Evolutionary conservation across 1,140 invertebrate species (phyloP), one percentile per base, ranked within the genome.

Genomic region (Stegodyphus dumicola): DNA sequence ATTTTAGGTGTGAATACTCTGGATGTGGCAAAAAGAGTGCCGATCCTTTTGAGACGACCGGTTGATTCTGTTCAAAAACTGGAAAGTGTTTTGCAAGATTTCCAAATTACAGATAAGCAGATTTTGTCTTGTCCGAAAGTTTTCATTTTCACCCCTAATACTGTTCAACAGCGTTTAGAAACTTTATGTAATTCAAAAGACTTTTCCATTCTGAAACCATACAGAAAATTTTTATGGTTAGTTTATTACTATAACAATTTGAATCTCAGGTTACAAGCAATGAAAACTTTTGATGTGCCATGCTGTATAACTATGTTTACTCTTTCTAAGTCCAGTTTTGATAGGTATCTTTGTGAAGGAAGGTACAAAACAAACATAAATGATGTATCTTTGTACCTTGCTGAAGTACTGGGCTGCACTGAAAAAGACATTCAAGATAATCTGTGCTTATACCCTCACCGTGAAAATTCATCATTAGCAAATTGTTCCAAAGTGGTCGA

Each of bases 141-240:
- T 7, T 7, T 80, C 0, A 51, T 5, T 7, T 64, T 80, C 17
- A 51, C 53, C 17, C 69, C 78, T 56, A 10, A 7, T 54, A 73
- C 54, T 80, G 6, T 65, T 7, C 18, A 73, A 9, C 6, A 80
- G 6, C 69, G 78, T 48, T 51, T 80, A 9, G 15, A 64, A 6
- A 54, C n/a, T 13, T 71, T 80, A 51, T 80, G 78, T 52, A 51
- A 18, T 56, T 64, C 69, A 10, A 13, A 73, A 49, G 56, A 64
- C 5, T 73, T 80, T 65, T 18, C 70, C n/a, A 11, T 73, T n/a
- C 6, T 80, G 69, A 56, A 73, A 52, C 60, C 67, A 15, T 51
- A 80, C 15, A 80, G 69, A 56, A 80, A 80, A 64, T 80, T 80
- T 69, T 65, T 80, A 13, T 80, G 78, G 78, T 54, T 80, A 6